Base-by-base conservation (phyloP, 2,888 invertebrate species). In the Trissonchulus sp. region DNA sequence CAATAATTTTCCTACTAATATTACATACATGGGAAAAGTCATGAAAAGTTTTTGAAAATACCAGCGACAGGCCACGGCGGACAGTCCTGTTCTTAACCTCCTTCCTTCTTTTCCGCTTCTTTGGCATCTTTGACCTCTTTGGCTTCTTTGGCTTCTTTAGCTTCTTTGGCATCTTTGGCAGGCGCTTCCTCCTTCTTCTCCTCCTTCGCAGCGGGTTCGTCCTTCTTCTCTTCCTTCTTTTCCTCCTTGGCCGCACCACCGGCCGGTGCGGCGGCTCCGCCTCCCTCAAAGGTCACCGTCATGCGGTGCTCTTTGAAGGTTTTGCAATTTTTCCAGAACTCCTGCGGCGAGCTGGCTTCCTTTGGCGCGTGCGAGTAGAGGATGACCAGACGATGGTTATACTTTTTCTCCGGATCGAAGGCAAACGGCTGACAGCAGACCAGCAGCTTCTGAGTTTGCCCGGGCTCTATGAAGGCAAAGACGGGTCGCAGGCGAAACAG, bases 271-370 rank as follows among this genome's bases (percentile, higher is more conserved):
- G 15, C 28, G n/a, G 35, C 71, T 23, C 36, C 37, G 33, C 36
- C 71, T n/a, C 36, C n/a, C n/a, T 69, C 71, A 35, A 69, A 69
- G 3, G 8, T 36, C 28, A 69, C 71, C n/a, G 23, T 69, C 71
- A 69, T 69, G 3, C 71, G 71, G 34, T 69, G 71, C 37, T 69
- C 71, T 34, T 69, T 69, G 71, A 69, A 69, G 2, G n/a, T 23
- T 36, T 2, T 23, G 34, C 34, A 34, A 3, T 34, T 15, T n/a
- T 69, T 69, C 36, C 34, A 69, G 36, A 69, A 34, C 33, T 69
- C 71, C 37, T 69, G 71, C 37, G 71, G 35, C 71, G 71, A 36
- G 28, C n/a, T 34, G n/a, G 34, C 31, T 2, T 34, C 28, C 71
- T 23, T 37, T n/a, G 34, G 28, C 3, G 71, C 71, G 35, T 3